Base-by-base conservation (phyloP, 2,888 invertebrate genomes). In the Leptogaster cylindrica region DNA sequence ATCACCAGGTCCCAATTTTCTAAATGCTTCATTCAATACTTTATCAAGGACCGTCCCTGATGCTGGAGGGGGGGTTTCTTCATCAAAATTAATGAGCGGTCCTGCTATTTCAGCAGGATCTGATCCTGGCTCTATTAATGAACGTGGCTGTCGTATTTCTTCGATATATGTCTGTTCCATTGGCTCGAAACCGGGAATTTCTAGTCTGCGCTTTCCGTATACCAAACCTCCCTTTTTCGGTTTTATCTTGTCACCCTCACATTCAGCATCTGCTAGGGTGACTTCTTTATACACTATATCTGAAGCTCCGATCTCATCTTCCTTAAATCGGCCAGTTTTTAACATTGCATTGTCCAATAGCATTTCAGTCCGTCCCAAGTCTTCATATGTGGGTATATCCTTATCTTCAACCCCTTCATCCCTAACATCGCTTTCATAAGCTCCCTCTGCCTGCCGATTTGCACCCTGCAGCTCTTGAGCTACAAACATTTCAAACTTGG, bases 401-500 rank as follows among this genome's bases (percentile, higher is more conserved):
- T 39, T 6, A 2, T 10, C 5, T 10, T 20, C 48, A 8, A 68
- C 25, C 61, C 55, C 20, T 23, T 39, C 44, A 14, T 66, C 66
- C 0, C 51, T 58, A 46, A 70, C 68, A 3, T 55, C 16, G 25
- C 66, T 66, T 1, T 46, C 55, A n/a, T 12, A 18, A 8, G 10
- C 14, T 50, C 63, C 58, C 6, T 50, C 23, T 3, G 12, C 31
- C 1, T 70, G 66, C 7, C 7, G 46, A 2, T 44, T n/a, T 39
- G 63, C 58, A 31, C 64, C 66, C n/a, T 67, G 51, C 10, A 55
- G 46, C 51, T 69, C 69, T 46, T 41, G n/a, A 12, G 44, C 63
- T 1, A 68, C 66, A 48, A 66, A 68, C 28, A 7, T 61, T 44
- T 70, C 68, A 46, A 63, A 68, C 1, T 18, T 1, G 10, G 52